These are phyloP conservation scores for Polydrusus tereticollis DNA, from an alignment of 2,888 invertebrate species.

Conservation along the genomic window DNA sequence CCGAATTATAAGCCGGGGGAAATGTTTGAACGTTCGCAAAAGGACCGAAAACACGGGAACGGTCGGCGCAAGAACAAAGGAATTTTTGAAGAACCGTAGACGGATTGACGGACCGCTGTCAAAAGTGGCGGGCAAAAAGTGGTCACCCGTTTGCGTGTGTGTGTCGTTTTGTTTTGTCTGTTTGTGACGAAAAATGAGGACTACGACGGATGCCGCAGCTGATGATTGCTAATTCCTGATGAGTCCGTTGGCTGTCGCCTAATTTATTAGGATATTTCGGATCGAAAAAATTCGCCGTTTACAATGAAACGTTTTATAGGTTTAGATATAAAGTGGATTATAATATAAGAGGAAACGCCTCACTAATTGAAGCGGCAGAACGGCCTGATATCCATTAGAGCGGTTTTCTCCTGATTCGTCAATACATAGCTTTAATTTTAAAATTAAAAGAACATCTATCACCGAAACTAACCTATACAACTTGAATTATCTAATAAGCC, in stretches of 20 bases:
- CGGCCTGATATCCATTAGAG: too few species aligned
- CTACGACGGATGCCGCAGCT: conserved; percentile 49
- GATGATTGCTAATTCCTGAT: conserved; percentile 49
- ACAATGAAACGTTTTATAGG: not conserved
- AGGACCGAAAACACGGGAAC: conserved; percentile 50
- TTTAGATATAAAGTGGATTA: not conserved
- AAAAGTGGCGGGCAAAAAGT: conserved; percentile 56
- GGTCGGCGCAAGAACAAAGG: conserved; percentile 58
- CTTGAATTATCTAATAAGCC: too few species aligned
- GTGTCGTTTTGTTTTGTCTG: conserved; percentile 49
- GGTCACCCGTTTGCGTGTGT: conserved; percentile 54
- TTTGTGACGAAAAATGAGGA: conserved; percentile 51
- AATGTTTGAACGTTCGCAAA: conserved; percentile 49
- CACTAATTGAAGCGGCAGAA: too few species aligned
- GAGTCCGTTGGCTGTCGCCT: conserved; percentile 22
- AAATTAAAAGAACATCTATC: too few species aligned
- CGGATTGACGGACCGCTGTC: conserved; percentile 62
- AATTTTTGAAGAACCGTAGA: conserved; percentile 63
- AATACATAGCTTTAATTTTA: too few species aligned
- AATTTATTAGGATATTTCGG: conserved; percentile 32
- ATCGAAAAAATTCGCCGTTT: not conserved
- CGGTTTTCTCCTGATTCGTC: too few species aligned
- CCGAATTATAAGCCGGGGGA: conserved; percentile 60
- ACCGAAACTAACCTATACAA: too few species aligned
- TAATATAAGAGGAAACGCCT: not conserved